These are phyloP conservation scores for Coranthus polyacanthus DNA, from an alignment of 2,797 vertebrate genomes.

Conservation along the genomic window DNA sequence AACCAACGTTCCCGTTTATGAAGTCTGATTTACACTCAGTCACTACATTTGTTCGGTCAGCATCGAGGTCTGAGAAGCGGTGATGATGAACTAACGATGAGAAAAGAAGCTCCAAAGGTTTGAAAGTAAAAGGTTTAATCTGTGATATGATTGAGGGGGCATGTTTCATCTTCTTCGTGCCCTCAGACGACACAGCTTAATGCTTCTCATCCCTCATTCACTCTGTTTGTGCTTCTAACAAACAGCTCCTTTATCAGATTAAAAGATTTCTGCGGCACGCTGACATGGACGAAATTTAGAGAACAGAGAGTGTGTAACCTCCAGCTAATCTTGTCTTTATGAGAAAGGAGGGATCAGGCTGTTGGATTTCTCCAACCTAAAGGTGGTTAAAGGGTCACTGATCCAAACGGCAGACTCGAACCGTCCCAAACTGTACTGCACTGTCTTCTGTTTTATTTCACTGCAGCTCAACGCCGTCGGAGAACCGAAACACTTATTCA, in stretches of 20 bases:
- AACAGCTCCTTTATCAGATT: constrained; percentile 80
- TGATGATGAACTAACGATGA: neutral
- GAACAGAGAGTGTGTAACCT: constrained; percentile 82
- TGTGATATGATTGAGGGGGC: neutral
- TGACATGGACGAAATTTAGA: constrained; percentile 82
- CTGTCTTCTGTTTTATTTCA: no score
- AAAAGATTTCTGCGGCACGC: constrained; percentile 82
- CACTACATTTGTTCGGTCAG: no score
- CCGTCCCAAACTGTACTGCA: neutral
- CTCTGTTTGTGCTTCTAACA: constrained; percentile 67
- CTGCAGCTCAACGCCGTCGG: no score
- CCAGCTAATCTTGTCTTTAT: constrained; percentile 81
- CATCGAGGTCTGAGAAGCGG: no score
- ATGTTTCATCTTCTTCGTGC: neutral
- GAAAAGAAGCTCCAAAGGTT: neutral
- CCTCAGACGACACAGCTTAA: constrained; percentile 22
- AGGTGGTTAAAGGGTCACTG: constrained; percentile 20
- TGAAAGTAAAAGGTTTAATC: no score
- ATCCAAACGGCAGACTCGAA: constrained; percentile 15
- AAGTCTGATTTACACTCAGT: no score
- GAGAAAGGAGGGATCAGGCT: constrained; percentile 78
- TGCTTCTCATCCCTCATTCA: constrained; percentile 29
- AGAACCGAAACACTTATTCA: no score
- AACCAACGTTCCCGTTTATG: no score
- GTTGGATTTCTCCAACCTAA: constrained; percentile 16